Conservation (phyloP, 2,888 invertebrate species). For the Punctoribates punctum region DNA sequence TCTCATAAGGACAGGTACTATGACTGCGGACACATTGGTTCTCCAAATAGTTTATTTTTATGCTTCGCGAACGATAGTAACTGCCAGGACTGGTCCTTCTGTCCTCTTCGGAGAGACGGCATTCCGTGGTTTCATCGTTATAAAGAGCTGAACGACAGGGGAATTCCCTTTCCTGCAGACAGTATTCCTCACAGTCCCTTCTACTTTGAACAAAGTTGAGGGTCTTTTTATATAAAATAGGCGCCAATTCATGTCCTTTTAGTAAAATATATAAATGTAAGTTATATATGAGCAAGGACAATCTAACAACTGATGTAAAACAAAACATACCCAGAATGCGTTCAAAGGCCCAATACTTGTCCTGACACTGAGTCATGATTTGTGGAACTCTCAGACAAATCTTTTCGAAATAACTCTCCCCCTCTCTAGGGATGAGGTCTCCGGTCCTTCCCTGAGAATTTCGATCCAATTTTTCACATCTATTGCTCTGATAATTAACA, state of each 20-base stretch:
- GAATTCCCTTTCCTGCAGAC: constrained; percentile 55
- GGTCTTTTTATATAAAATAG: constrained; percentile 56
- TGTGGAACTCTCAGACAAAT: constrained; percentile 53
- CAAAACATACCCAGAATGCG: constrained; percentile 50
- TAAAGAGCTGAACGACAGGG: constrained; percentile 58
- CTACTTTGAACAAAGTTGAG: constrained; percentile 55
- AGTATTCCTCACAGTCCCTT: constrained; percentile 58
- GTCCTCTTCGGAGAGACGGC: constrained; percentile 57
- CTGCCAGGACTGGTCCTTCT: constrained; percentile 50
- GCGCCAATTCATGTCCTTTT: constrained; percentile 56
- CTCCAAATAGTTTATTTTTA: constrained; percentile 58
- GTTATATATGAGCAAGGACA: too few relatives aligned
- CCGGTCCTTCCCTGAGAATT: constrained; percentile 55
- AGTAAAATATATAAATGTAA: background rate
- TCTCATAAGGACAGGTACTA: constrained; percentile 47
- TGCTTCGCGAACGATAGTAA: constrained; percentile 46
- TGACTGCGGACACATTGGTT: constrained; percentile 57
- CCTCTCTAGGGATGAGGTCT: constrained; percentile 53
- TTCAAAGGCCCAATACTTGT: constrained; percentile 58
- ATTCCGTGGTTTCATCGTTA: constrained; percentile 56
- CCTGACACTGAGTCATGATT: constrained; percentile 51
- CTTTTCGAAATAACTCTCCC: constrained; percentile 56
- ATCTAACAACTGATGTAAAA: background rate
- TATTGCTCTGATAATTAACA: constrained; percentile 55
- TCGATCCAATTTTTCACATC: constrained; percentile 56